Percentiles rank a stretch among this genome's conserved stretches.
Conservation (phyloP, 2,113 vertebrate genomes). For the Hippocampus zosterae region DNA sequence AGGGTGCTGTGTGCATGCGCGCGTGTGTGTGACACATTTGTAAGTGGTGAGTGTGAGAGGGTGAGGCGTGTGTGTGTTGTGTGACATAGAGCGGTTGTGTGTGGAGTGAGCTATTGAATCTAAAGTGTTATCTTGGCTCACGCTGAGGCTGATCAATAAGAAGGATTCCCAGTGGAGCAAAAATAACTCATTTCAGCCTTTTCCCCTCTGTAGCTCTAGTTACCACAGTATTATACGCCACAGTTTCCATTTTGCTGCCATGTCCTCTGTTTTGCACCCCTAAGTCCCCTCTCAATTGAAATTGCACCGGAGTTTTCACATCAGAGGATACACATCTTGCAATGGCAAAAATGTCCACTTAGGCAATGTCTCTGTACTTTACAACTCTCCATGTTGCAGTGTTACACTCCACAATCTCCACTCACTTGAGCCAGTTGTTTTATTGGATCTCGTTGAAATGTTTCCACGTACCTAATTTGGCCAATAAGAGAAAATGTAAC, state of each 20-base stretch:
- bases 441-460: neutral
- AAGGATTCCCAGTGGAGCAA: constrained; percentile 44
- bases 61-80: constrained; percentile 25
- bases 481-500: neutral
- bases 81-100: constrained; percentile 13
- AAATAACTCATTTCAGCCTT: constrained; percentile 21
- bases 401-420: neutral
- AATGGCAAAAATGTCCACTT: neutral
- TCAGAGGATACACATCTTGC: neutral
- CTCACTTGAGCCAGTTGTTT: neutral
- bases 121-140: constrained; percentile 47
- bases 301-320: neutral
- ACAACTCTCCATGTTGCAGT: neutral
- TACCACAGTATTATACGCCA: neutral
- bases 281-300: neutral
- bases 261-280: neutral
- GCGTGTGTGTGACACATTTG: constrained; percentile 2
- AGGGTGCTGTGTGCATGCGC: constrained; percentile 24
- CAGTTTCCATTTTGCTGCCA: neutral
- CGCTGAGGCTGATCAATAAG: constrained; percentile 53
- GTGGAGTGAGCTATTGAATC: constrained; percentile 41
- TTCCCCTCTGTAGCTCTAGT: neutral
- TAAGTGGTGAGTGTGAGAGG: constrained; percentile 4
- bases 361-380: neutral
- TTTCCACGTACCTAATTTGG: neutral